These are phyloP conservation scores for Protobothrops flavoviridis DNA, from an alignment of 2,113 vertebrate species.

Conservation along the genomic window DNA sequence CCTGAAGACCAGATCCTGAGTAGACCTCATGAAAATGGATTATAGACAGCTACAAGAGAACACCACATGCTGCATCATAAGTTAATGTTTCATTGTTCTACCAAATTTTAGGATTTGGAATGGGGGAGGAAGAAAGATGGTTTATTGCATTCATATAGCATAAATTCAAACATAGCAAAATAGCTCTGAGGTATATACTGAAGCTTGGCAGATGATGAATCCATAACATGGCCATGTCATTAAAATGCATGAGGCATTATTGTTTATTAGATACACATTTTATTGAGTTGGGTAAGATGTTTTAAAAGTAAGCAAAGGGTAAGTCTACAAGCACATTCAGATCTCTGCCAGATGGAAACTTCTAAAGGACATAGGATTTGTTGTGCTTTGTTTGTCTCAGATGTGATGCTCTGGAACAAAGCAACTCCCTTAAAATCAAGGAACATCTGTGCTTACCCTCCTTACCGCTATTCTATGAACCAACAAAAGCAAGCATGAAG, in stretches of 20 bases:
- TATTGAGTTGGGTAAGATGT: slow-evolving; percentile 30
- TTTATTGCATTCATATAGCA: slow-evolving; percentile 34
- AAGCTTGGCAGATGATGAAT: slow-evolving; percentile 43
- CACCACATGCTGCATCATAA: background rate
- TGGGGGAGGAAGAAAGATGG: background rate
- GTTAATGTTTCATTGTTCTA: slow-evolving; percentile 25
- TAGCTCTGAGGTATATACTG: background rate
- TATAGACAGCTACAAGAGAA: background rate
- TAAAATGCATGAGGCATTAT: slow-evolving; percentile 37
- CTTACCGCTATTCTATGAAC: slow-evolving; percentile 12
- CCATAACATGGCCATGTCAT: background rate
- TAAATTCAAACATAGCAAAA: slow-evolving; percentile 20
- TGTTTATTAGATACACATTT: slow-evolving; percentile 33
- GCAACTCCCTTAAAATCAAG: background rate
- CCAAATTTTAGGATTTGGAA: background rate
- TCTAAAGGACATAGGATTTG: slow-evolving; percentile 19
- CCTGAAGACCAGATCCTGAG: background rate
- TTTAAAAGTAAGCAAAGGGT: slow-evolving; percentile 22
- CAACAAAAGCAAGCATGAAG: background rate
- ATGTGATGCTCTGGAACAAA: background rate
- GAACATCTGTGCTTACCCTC: slow-evolving; percentile 8
- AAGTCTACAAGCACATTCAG: background rate
- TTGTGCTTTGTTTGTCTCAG: background rate
- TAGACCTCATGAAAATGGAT: slow-evolving; percentile 1
- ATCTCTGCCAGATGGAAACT: slow-evolving; percentile 22